Evolutionary conservation across 2,888 invertebrate species (phyloP).

Genomic region (Hirtodrosophila duncani): DNA sequence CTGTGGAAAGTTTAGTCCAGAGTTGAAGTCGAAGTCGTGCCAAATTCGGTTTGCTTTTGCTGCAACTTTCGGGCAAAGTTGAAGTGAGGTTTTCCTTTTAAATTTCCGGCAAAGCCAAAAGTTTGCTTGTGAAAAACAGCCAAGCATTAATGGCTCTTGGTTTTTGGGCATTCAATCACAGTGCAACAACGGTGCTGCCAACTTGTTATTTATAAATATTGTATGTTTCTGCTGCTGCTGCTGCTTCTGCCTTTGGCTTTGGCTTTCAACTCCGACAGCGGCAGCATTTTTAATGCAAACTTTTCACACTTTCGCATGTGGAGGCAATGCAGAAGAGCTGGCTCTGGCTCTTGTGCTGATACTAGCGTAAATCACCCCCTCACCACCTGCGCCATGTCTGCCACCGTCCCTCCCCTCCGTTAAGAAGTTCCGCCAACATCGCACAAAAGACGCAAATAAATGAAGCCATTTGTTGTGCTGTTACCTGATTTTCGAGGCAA

Average conservation of each 20-base stretch:
- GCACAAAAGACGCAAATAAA: conserved; percentile 72
- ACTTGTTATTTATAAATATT: conserved; percentile 55
- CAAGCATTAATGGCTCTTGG: conserved; percentile 35
- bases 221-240: conserved; percentile 28
- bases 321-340: neutral
- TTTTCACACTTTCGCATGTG: conserved; percentile 41
- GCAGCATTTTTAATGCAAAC: conserved; percentile 42
- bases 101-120: conserved; percentile 23
- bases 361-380: conserved; percentile 48
- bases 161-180: conserved; percentile 57
- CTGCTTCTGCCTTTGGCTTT: conserved; percentile 5
- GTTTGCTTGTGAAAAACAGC: conserved; percentile 23
- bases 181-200: conserved; percentile 29
- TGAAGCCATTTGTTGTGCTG: conserved; percentile 72
- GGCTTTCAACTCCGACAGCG: neutral
- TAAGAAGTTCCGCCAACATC: conserved; percentile 52
- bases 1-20: too few relatives aligned
- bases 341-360: conserved; percentile 9
- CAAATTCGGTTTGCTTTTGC: too few relatives aligned
- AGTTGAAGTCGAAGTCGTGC: too few relatives aligned
- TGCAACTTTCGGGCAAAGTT: conserved; percentile 17
- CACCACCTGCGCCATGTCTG: conserved; percentile 6
- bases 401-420: conserved; percentile 13
- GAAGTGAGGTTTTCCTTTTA: conserved; percentile 27
- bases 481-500: conserved; percentile 66